A percentile compares a stretch with the other conserved stretches of the same genome.
phyloP scores from a whole-genome alignment of 2,888 invertebrate genomes.

The Heterodera filipjevi region DNA sequence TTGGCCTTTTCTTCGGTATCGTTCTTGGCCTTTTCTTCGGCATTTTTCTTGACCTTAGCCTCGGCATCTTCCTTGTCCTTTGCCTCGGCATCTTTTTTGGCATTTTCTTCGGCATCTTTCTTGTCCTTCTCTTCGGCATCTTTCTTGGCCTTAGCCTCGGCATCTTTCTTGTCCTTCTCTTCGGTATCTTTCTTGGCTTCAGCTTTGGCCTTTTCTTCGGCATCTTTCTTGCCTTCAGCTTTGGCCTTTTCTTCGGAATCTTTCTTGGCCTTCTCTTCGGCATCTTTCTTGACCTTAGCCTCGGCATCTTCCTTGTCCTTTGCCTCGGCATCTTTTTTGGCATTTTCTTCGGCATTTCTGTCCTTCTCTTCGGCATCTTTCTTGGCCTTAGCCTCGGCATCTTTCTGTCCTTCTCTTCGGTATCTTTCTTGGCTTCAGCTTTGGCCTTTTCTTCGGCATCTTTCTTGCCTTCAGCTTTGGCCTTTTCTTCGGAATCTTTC shows the following conservation, averaged over 20 bases:
- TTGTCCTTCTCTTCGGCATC: background rate
- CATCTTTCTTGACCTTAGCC: background rate
- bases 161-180: background rate
- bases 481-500: slow-evolving; percentile 25
- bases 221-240: too few species aligned
- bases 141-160: background rate
- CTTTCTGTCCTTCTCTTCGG: background rate
- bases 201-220: background rate
- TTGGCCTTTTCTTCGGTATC: background rate
- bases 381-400: background rate
- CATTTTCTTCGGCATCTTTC: background rate
- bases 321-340: background rate
- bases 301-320: background rate
- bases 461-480: too few species aligned
- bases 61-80: slow-evolving; percentile 33
- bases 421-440: slow-evolving; percentile 29
- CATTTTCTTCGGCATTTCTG: background rate
- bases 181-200: background rate
- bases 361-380: background rate
- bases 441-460: slow-evolving; percentile 38
- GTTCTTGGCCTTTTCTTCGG: background rate
- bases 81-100: background rate
- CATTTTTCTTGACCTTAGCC: background rate
- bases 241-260: background rate
- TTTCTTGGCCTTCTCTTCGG: background rate